Percentiles rank a stretch among this genome's conserved stretches.
These are phyloP conservation scores for Thomomys bottae DNA, from an alignment of 2,113 vertebrate species.

Conservation along the genomic window DNA sequence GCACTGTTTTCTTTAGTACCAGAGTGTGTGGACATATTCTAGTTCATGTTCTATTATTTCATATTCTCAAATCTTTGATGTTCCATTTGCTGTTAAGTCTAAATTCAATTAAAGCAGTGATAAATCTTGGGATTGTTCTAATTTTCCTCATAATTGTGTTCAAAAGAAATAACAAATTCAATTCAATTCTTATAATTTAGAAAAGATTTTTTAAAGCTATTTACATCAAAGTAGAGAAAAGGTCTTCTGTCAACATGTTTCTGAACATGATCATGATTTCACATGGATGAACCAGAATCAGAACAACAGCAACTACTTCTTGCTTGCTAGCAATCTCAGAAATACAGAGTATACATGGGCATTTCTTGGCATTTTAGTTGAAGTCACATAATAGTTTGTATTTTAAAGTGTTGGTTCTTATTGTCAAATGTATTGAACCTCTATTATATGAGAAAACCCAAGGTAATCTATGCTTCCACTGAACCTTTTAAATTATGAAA, in stretches of 20 bases:
- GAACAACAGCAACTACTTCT: background rate
- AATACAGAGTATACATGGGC: background rate
- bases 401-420: constrained; percentile 48
- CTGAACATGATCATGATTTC: constrained; percentile 34
- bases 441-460: constrained; percentile 68
- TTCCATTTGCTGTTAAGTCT: constrained; percentile 28
- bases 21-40: constrained; percentile 18
- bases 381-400: background rate
- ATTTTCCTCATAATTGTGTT: background rate
- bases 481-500: constrained; percentile 76
- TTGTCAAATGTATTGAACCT: constrained; percentile 46
- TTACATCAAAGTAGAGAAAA: background rate
- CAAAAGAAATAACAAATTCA: constrained; percentile 50
- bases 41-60: constrained; percentile 11
- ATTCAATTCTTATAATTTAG: no score
- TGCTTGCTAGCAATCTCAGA: constrained; percentile 39
- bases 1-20: constrained; percentile 52
- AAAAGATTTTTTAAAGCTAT: no score
- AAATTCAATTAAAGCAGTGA: constrained; percentile 45
- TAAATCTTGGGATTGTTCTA: constrained; percentile 23
- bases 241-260: background rate
- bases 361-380: background rate
- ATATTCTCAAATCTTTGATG: constrained; percentile 60
- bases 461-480: constrained; percentile 69
- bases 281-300: background rate